A percentile compares a stretch with the other conserved stretches of the same genome.
These are phyloP conservation scores for Eristalinus sepulchralis DNA, from an alignment of 2,888 invertebrate species.

Conservation along the genomic window DNA sequence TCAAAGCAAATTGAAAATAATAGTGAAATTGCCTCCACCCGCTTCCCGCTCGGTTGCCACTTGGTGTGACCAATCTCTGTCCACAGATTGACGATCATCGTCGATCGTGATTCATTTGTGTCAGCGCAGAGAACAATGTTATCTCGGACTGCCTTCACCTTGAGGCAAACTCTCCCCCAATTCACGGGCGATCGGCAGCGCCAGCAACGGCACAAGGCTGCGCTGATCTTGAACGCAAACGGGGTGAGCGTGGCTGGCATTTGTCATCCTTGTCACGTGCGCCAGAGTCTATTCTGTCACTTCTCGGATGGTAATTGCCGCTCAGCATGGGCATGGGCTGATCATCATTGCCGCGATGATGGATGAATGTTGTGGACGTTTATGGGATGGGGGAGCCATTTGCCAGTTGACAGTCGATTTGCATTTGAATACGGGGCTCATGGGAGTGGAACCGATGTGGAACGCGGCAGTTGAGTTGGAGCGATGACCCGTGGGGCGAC, in stretches of 20 bases:
- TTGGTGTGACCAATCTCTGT: slow-evolving; percentile 23
- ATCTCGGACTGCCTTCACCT: slow-evolving; percentile 32
- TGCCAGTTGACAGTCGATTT: slow-evolving; percentile 19
- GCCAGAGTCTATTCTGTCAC: background rate
- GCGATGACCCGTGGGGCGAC: background rate
- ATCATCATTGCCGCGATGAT: background rate
- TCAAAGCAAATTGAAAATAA: slow-evolving; percentile 16
- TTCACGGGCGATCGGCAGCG: background rate
- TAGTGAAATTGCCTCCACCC: slow-evolving; percentile 31
- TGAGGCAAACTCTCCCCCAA: slow-evolving; percentile 1
- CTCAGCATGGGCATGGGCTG: background rate
- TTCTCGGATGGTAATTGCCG: background rate
- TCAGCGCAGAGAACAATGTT: slow-evolving; percentile 28
- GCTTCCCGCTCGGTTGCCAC: background rate
- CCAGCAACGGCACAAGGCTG: background rate
- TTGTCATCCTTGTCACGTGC: background rate
- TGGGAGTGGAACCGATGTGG: slow-evolving; percentile 22
- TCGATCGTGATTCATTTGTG: slow-evolving; percentile 43
- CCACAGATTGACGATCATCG: background rate
- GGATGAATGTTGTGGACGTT: background rate
- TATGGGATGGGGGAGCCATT: slow-evolving; percentile 15
- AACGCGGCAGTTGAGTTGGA: background rate
- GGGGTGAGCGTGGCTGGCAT: background rate
- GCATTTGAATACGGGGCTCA: slow-evolving; percentile 28
- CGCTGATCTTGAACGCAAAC: background rate